Evolutionary conservation across 92 coral and sea anemone genomes (phyloP).

Genomic region (Porites evermanni): DNA sequence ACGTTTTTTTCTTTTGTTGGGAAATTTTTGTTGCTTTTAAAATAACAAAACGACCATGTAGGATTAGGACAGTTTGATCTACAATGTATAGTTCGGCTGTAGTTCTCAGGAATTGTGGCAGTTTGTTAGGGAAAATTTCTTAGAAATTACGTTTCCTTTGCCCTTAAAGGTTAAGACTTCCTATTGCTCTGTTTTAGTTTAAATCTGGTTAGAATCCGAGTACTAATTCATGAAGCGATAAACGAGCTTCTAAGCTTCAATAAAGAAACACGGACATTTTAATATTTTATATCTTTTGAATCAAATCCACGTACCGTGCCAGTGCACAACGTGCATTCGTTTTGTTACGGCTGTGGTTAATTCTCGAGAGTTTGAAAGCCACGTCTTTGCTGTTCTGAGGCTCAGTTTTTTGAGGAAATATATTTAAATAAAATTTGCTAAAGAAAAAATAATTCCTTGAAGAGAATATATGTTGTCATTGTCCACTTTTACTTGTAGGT

Average conservation of each 20-base stretch:
- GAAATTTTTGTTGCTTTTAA: no score
- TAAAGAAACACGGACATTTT: conserved; percentile 45
- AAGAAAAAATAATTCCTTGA: no score
- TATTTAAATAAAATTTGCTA: no score
- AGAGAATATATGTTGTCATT: no score
- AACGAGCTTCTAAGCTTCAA: conserved; percentile 28
- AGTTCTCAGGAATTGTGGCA: neutral
- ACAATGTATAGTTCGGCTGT: neutral
- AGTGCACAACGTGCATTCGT: neutral
- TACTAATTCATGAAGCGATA: conserved; percentile 34
- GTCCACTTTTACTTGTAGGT: no score
- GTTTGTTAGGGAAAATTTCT: neutral
- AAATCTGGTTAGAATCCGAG: conserved; percentile 5
- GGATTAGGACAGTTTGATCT: conserved; percentile 4
- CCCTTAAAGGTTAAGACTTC: neutral
- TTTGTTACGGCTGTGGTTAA: neutral
- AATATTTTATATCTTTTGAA: conserved; percentile 71
- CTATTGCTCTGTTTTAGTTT: conserved; percentile 21
- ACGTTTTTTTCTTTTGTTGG: neutral
- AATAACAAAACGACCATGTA: neutral
- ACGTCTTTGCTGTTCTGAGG: no score
- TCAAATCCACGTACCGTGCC: conserved; percentile 54
- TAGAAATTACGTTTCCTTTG: neutral
- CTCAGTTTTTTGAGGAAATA: no score
- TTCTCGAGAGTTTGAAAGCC: neutral